Evolutionary conservation across 2,797 vertebrate species (phyloP), one percentile per base, ranked within the genome.

Genomic region (Enteromius mattozi): DNA sequence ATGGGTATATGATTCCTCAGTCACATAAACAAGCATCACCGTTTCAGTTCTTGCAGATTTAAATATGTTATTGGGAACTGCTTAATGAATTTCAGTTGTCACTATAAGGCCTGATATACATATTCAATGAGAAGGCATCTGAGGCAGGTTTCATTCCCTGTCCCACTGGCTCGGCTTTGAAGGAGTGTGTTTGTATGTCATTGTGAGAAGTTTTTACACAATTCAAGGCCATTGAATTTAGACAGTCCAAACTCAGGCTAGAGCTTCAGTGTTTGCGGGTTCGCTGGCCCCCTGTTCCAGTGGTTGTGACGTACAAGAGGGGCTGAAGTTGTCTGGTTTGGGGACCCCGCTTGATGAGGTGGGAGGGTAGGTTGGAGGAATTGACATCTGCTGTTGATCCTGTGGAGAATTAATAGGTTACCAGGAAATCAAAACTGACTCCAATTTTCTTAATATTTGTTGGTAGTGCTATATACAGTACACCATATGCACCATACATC

Each of bases 241-340:
- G 27, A 47, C 17, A 42, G 68, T 24, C 68, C 40, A 42, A 45
- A 8, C 56, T 68, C 61, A 82, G 51, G 92, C 87, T 90, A 90
- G 47, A 6, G 40, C 16, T 40, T 92, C 83, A 92, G 87, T 92
- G 90, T 81, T 92, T 92, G 87, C 94, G 94, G 9, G 91, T 91
- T 35, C 95, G 94, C 86, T 94, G 94, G 56, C 84, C 91, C 4
- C 92, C 93, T 6, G 90, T 37, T 42, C 91, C 70, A 0, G 90
- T 93, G 81, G 91, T 87, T 88, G 91, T 92, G 88, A 95, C 71
- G 68, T 95, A 95, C 88, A 94, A 88, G 16, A 95, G 92, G 2
- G 90, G 92, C 42, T 95, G 94, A 13, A 88, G 91, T 88, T 95
- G 95, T 45, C 93, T 78, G 45, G 61, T 87, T 79, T 92, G 90